These are phyloP conservation scores for Rhingia rostrata DNA, from an alignment of 2,888 invertebrate species.

Conservation along the genomic window DNA sequence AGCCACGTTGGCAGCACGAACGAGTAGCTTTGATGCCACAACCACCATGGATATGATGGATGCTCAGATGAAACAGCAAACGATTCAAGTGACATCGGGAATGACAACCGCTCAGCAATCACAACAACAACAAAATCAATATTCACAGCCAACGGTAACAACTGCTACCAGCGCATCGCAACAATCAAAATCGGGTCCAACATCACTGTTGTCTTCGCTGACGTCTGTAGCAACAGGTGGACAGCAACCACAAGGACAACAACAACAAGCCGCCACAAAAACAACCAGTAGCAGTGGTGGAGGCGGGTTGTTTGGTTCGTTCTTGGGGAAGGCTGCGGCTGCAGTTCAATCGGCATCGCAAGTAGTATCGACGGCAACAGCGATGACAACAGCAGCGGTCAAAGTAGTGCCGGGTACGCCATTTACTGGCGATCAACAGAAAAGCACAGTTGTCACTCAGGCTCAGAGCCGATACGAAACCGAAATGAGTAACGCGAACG, in stretches of 20 bases:
- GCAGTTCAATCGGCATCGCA: conserved; percentile 81
- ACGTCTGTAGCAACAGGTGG: conserved; percentile 72
- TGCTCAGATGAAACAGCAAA: conserved; percentile 36
- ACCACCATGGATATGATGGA: conserved; percentile 38
- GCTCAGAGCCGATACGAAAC: conserved; percentile 48
- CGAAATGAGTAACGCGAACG: conserved; percentile 44
- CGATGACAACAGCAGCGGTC: conserved; percentile 71
- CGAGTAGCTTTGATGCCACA: conserved; percentile 56
- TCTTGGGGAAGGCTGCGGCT: conserved; percentile 81
- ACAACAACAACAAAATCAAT: conserved; percentile 54
- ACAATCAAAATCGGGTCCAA: conserved; percentile 54
- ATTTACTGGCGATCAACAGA: conserved; percentile 39
- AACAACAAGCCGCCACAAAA: conserved; percentile 59
- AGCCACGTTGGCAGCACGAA: conserved; percentile 16
- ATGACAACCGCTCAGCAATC: conserved; percentile 45
- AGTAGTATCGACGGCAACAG: conserved; percentile 79
- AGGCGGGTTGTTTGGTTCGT: conserved; percentile 80
- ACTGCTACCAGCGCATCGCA: conserved; percentile 32
- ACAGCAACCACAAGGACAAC: conserved; percentile 66
- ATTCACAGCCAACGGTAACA: conserved; percentile 21
- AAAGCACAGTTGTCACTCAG: conserved; percentile 16
- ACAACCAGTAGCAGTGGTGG: conserved; percentile 43
- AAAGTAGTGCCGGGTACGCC: conserved; percentile 58
- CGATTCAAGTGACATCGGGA: conserved; percentile 28
- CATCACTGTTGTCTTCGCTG: conserved; percentile 75